Conservation (phyloP, 53 echinoderm and acorn worm species). For the Paracentrotus lividus region DNA sequence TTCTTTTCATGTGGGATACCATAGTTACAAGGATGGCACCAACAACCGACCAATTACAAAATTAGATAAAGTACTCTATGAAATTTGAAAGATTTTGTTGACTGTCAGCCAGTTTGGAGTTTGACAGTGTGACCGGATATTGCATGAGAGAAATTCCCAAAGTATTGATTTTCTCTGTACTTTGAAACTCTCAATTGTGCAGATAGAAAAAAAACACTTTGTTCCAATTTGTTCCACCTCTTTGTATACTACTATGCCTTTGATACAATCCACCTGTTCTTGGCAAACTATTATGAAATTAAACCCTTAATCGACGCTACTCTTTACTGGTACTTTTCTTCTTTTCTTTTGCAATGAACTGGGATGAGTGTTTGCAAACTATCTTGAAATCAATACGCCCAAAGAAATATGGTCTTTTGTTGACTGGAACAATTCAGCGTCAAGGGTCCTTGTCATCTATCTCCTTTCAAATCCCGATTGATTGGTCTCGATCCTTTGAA, state of each 20-base stretch:
- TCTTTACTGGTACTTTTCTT: neutral
- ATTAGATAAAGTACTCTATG: no score
- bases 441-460: slow-evolving; percentile 34
- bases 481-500: neutral
- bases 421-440: neutral
- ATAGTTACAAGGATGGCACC: no score
- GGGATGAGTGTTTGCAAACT: slow-evolving; percentile 16
- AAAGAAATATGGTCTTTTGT: neutral
- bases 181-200: neutral
- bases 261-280: neutral
- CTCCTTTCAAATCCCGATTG: slow-evolving; percentile 44
- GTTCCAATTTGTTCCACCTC: slow-evolving; percentile 12
- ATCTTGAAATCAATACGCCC: slow-evolving; percentile 39
- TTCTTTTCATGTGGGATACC: no score
- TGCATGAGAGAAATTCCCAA: neutral
- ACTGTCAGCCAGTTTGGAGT: no score
- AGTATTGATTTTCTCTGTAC: neutral
- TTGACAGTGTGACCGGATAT: no score
- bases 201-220: neutral
- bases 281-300: neutral
- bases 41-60: no score
- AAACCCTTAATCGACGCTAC: neutral
- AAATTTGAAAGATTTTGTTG: no score
- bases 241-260: neutral
- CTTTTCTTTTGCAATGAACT: neutral